Base-by-base conservation (phyloP, 2,113 vertebrate genomes). In the Onychorhynchus coronatus region DNA sequence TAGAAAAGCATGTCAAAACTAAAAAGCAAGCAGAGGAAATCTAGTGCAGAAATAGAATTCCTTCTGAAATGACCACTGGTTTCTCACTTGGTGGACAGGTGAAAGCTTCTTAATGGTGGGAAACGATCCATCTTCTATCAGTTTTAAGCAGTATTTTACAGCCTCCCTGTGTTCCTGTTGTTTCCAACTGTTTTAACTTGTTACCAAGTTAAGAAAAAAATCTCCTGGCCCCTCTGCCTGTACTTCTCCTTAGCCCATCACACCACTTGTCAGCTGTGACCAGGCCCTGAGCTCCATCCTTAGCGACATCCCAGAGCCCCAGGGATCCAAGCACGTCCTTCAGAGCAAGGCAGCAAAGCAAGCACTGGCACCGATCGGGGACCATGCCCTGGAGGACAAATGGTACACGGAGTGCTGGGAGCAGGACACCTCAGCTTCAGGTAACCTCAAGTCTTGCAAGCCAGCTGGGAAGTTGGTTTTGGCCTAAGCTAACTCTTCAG, bases 371-470 rank as follows among this genome's bases (percentile, higher is more conserved):
- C 8, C 8, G 4, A 58, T 28, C 37, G 17, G 1, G 17, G 14
- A 88, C 52, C 4, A 0, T 27, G 24, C n/a, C 41, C 62, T 25
- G n/a, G 39, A 22, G n/a, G 56, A 81, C 56, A 47, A 27, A 28
- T 1, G 33, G 59, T 3, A 55, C 30, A 3, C 0, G 0, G 14
- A 8, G 14, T 16, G 46, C 81, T 2, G 27, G 47, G 20, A 74
- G 46, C 53, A 74, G 20, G 49, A 62, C 2, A 22, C 14, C 17
- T 47, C 25, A 30, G 44, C 82, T 77, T 33, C 49, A 27, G 35
- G 55, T 41, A 61, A 75, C n/a, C 7, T 31, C 4, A 65, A 24
- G 20, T 71, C 44, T 18, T 49, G 35, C 41, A 89, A n/a, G 31
- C 16, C 12, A 21, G 11, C 12, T 25, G 22, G 12, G 4, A 75